Evolutionary conservation across 2,113 vertebrate species (phyloP).

Genomic region (Macquaria australasica): DNA sequence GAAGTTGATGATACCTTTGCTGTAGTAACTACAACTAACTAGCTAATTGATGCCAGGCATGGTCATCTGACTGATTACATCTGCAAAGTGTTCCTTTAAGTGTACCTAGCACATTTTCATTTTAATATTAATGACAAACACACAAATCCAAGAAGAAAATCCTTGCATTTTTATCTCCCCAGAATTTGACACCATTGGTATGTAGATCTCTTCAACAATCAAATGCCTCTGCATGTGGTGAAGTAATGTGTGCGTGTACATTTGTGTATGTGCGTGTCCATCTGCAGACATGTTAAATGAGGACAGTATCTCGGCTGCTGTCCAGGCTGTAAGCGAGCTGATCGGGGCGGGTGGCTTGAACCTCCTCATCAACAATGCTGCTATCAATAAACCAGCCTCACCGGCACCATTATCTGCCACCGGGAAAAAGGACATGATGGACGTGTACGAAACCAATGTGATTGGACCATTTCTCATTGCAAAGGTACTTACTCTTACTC

Average conservation of each 20-base stretch:
- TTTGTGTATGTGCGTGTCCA: neutral
- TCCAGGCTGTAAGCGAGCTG: constrained; percentile 1
- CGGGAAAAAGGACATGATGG: constrained; percentile 45
- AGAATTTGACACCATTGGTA: neutral
- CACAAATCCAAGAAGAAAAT: too few relatives aligned
- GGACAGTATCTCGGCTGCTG: constrained; percentile 25
- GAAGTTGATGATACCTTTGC: too few relatives aligned
- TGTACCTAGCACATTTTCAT: neutral
- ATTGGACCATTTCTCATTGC: constrained; percentile 42
- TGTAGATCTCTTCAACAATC: neutral
- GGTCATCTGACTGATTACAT: too few relatives aligned
- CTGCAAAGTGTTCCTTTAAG: neutral
- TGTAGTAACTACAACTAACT: too few relatives aligned
- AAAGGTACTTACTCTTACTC: constrained; percentile 27
- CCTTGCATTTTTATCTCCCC: too few relatives aligned
- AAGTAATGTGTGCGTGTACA: too few relatives aligned
- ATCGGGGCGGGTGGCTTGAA: constrained; percentile 25
- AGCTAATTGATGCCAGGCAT: too few relatives aligned
- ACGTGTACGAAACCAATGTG: constrained; percentile 49
- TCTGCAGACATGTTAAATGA: constrained; percentile 36
- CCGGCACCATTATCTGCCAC: neutral
- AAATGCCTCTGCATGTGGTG: neutral
- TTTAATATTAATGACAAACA: too few relatives aligned
- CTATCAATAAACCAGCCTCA: neutral
- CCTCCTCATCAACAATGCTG: constrained; percentile 64